Base-by-base conservation (phyloP, 30 jellyfish, hydroid and myxozoan genomes). In the Hydra vulgaris region DNA sequence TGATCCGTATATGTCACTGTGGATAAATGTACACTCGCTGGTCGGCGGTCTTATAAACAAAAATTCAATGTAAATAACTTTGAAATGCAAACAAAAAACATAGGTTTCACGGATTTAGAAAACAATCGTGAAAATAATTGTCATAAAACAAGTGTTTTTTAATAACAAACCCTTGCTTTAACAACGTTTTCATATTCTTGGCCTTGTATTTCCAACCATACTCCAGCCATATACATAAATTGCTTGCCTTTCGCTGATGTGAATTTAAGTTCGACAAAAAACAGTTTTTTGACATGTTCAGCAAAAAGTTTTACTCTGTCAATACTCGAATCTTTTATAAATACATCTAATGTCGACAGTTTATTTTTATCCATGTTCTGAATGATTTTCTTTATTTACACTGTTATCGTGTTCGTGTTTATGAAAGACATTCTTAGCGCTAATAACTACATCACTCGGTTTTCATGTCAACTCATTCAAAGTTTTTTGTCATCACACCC, bases 161-260 rank as follows among this genome's bases (percentile, higher is more conserved):
- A 78, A 78, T 80, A 78, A 79, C 96, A 76, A 71, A 91, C 97
- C 92, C 95, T 74, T 17, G 97, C 97, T 79, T 91, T 91, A 82
- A 77, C 83, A 68, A 89, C 97, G 74, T 86, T 83, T 27, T 81
- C 95, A 71, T 88, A 73, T 21, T 82, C 72, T 78, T 53, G 85
- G 15, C 97, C 97, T 53, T 75, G 79, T 18, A 91, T 89, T 70
- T 86, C 96, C 66, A 85, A 74, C 97, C 97, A 91, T 73, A 76
- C 79, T 74, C 97, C 97, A 54, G 97, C 95, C 77, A 56, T 85
- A 22, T 89, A 95, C 97, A 91, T 91, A 72, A 76, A 91, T 84
- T 91, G 97, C 74, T 91, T 91, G 85, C 97, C 97, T 54, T 79
- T 87, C 22, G 61, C 25, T 40, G 96, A 85, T 53, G 96, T 94